Evolutionary conservation across 2,888 invertebrate species (phyloP), one percentile per base, ranked within the genome.

Genomic region (Chaitophorus viminalis): DNA sequence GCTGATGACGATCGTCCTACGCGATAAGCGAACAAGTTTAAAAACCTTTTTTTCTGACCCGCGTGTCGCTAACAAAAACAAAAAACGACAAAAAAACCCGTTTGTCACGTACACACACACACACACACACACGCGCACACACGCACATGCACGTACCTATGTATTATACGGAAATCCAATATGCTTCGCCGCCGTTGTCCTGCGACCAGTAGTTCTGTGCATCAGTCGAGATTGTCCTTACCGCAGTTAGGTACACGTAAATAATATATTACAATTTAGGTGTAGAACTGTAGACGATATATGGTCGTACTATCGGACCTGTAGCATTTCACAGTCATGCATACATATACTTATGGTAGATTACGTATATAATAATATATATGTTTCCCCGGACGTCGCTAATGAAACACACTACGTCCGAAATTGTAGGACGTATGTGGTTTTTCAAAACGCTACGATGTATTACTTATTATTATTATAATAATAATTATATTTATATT

Each of bases 11-110:
- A 81, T 81, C 79, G 79, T 68, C 18, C 39, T 39, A 39, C 79
- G 79, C n/a, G 79, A 81, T 81, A 81, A 81, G 8, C 79, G 79
- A 81, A 81, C 79, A 39, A 68, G 79, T 68, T 81, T 81, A 29
- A 33, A 81, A 65, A 65, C 68, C 79, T 68, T 81, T 68, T n/a
- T 81, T 65, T 36, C 65, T n/a, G 60, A 6, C 21, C 60, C 21
- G 21, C 60, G 60, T 21, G 60, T 18, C 18, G 70, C 29, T 4
- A 9, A 31, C 5, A 78, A 31, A 33, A 60, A 77, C 29, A 18
- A 76, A 39, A 76, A 52, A 46, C 29, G 76, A 52, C 29, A 36
- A 60, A 60, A 60, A 78, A 78, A 78, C 78, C 78, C 25, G 78
- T 78, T 78, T 60, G 25, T 21, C 33, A 36, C 60, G 54, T 17